Percentiles rank a stretch among this genome's conserved stretches.
These are phyloP conservation scores for Epirrhoe alternata DNA, from an alignment of 2,888 invertebrate species.

Conservation along the genomic window DNA sequence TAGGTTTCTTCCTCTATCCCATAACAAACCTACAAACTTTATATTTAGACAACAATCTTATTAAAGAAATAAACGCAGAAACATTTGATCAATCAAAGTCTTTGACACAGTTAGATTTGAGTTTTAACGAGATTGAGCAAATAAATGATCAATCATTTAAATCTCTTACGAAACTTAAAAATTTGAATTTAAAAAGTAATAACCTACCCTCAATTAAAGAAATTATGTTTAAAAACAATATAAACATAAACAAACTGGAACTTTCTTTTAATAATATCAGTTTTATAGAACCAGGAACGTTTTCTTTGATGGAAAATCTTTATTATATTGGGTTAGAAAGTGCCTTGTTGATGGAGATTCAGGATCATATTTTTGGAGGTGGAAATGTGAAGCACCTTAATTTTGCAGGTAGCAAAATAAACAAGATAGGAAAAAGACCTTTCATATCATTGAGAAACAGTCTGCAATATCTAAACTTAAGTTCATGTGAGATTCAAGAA, in stretches of 20 bases:
- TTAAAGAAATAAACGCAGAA: constrained; percentile 12
- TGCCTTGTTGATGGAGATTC: constrained; percentile 6
- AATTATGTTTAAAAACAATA: constrained; percentile 19
- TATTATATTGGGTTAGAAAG: constrained; percentile 10
- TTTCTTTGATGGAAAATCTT: constrained; percentile 16
- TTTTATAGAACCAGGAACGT: constrained; percentile 20
- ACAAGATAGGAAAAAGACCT: constrained; percentile 10
- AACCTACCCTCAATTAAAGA: constrained; percentile 6
- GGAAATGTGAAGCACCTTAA: constrained; percentile 8
- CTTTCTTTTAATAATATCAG: constrained; percentile 25
- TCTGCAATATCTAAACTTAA: constrained; percentile 17
- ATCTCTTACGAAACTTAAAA: constrained; percentile 8
- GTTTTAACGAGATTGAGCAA: constrained; percentile 17
- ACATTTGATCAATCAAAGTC: constrained; percentile 4
- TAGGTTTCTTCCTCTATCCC: constrained; percentile 12
- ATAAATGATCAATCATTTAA: constrained; percentile 22
- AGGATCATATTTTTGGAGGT: constrained; percentile 7
- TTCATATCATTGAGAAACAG: constrained; percentile 14
- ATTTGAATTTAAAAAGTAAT: constrained; percentile 19
- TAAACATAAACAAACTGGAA: constrained; percentile 2
- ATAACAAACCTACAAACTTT: constrained; percentile 11
- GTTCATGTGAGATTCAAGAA: constrained; percentile 15
- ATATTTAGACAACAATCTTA: constrained; percentile 18
- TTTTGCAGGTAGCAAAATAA: constrained; percentile 23
- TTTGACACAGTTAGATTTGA: constrained; percentile 18